Evolutionary conservation across 1,140 invertebrate genomes (phyloP).

Genomic region (Drosophila triauraria): DNA sequence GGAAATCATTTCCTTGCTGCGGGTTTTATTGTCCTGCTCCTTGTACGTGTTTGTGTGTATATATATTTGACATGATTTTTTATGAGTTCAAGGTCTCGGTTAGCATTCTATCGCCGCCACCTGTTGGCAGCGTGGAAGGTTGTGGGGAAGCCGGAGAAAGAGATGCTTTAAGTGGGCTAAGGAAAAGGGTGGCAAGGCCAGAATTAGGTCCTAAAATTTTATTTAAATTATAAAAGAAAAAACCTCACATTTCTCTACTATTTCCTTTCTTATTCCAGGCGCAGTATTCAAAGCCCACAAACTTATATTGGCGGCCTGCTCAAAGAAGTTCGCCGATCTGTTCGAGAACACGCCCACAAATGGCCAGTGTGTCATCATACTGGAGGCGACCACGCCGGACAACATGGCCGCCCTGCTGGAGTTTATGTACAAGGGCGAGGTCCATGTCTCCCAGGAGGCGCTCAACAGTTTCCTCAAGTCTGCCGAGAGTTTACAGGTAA

Average conservation of each 20-base stretch:
- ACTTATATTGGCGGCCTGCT: slow-evolving; percentile 96
- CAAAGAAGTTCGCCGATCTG: slow-evolving; percentile 96
- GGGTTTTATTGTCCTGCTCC: slow-evolving; percentile 66
- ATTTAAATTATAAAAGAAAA: neutral
- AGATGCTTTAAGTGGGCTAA: slow-evolving; percentile 48
- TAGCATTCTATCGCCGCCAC: slow-evolving; percentile 59
- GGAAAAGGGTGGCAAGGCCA: neutral
- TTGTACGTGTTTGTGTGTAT: slow-evolving; percentile 45
- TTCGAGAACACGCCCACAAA: slow-evolving; percentile 95
- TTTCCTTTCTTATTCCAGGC: slow-evolving; percentile 88
- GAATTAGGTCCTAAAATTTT: too few species aligned
- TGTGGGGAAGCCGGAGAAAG: slow-evolving; percentile 1
- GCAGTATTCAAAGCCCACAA: slow-evolving; percentile 96
- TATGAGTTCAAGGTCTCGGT: slow-evolving; percentile 83
- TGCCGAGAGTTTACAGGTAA: slow-evolving; percentile 94
- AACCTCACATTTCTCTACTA: neutral
- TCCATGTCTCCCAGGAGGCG: slow-evolving; percentile 95
- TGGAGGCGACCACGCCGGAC: slow-evolving; percentile 94
- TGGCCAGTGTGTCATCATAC: slow-evolving; percentile 92
- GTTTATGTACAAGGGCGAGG: slow-evolving; percentile 97
- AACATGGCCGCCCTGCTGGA: slow-evolving; percentile 96
- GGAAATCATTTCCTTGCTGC: slow-evolving; percentile 79
- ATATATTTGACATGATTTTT: slow-evolving; percentile 78
- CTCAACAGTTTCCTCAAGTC: slow-evolving; percentile 95
- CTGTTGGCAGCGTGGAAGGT: slow-evolving; percentile 56